These are phyloP conservation scores for Pygmarrhopalites habei DNA, from an alignment of 1,140 invertebrate genomes.

Conservation along the genomic window DNA sequence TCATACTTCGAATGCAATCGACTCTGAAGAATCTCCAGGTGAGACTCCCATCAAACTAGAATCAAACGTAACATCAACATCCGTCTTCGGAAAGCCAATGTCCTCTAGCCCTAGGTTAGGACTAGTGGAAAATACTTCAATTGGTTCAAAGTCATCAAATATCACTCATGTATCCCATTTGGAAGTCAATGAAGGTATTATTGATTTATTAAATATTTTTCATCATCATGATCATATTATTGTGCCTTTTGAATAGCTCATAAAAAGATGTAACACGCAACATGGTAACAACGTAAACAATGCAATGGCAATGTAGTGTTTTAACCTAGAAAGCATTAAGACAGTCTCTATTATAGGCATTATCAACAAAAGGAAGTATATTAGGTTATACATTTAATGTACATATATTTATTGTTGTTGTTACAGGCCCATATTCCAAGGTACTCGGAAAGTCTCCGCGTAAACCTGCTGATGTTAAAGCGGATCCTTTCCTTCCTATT, in stretches of 20 bases:
- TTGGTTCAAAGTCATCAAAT: no score
- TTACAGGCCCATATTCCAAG: slow-evolving; percentile 13
- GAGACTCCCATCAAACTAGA: slow-evolving; percentile 22
- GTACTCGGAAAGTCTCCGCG: slow-evolving; percentile 20
- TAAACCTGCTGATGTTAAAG: slow-evolving; percentile 1
- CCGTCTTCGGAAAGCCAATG: slow-evolving; percentile 38
- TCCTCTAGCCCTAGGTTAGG: slow-evolving; percentile 22
- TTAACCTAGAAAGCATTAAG: no score
- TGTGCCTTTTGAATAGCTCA: no score
- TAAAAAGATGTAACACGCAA: no score
- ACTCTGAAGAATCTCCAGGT: slow-evolving; percentile 18
- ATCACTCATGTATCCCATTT: not conserved
- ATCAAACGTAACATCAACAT: slow-evolving; percentile 28
- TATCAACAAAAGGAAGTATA: no score
- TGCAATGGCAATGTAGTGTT: no score
- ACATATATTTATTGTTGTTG: not conserved
- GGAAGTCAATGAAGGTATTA: not conserved
- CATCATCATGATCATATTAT: no score
- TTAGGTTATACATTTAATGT: no score
- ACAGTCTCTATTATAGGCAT: no score
- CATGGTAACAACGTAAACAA: no score
- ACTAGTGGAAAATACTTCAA: not conserved
- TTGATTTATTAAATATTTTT: no score
- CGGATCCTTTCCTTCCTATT: not conserved
- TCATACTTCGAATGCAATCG: slow-evolving; percentile 4